Evolutionary conservation across 2,113 vertebrate species (phyloP).

Genomic region (Steatornis caripensis): DNA sequence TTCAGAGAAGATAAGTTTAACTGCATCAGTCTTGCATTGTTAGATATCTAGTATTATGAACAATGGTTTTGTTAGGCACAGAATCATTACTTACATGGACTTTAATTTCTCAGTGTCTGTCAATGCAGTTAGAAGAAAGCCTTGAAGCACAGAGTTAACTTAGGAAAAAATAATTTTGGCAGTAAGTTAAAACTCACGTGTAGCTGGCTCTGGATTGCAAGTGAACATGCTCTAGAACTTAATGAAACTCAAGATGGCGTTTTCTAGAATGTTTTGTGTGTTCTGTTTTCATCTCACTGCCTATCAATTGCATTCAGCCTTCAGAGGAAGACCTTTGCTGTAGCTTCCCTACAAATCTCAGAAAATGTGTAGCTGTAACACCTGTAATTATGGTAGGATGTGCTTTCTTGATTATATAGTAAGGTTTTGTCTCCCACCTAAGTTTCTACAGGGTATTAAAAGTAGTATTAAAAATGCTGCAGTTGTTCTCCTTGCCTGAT

Average conservation of each 20-base stretch:
- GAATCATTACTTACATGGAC: not conserved
- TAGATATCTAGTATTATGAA: not conserved
- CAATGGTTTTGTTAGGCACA: not conserved
- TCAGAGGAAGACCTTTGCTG: conserved; percentile 31
- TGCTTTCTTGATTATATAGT: conserved; percentile 19
- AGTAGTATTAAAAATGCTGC: conserved; percentile 39
- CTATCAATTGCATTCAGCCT: not conserved
- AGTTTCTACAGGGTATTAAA: conserved; percentile 55
- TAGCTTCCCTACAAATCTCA: conserved; percentile 20
- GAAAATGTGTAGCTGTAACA: not conserved
- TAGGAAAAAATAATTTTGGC: not conserved
- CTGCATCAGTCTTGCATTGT: not conserved
- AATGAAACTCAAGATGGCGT: not conserved
- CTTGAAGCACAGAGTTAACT: not conserved
- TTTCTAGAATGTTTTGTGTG: not conserved
- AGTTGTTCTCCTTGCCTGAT: conserved; percentile 15
- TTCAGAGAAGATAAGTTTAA: not conserved
- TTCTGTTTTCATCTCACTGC: not conserved
- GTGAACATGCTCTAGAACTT: not conserved
- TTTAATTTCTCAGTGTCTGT: not conserved
- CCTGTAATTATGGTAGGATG: not conserved
- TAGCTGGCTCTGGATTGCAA: not conserved
- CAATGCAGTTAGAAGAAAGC: not conserved
- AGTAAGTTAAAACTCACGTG: not conserved
- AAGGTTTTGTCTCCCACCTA: conserved; percentile 3